These are phyloP conservation scores for Montifringilla adamsi DNA, from an alignment of 2,113 vertebrate genomes.

Conservation along the genomic window DNA sequence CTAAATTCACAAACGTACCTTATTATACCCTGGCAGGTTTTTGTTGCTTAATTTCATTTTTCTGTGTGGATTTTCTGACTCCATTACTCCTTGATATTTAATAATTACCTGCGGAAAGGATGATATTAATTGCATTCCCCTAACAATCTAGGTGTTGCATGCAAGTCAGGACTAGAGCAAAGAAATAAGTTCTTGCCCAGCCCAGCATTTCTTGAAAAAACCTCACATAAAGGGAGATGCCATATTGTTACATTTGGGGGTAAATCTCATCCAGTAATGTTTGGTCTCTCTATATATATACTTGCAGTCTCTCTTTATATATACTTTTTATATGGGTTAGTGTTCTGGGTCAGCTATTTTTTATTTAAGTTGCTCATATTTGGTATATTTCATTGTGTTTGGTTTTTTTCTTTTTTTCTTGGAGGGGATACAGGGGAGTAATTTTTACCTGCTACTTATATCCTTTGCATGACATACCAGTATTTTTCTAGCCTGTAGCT, in stretches of 20 bases:
- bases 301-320: not conserved
- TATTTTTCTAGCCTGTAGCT: not conserved
- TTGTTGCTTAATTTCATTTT: not conserved
- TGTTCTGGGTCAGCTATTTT: not conserved
- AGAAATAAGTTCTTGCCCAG: not conserved
- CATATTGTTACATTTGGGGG: not conserved
- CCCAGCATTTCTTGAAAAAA: not conserved
- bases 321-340: not conserved
- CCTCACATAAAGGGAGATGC: not conserved
- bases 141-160: not conserved
- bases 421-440: fast-evolving
- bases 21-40: not conserved
- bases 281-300: not conserved
- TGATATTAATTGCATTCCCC: not conserved
- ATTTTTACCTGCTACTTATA: not conserved
- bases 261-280: not conserved
- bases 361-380: not conserved
- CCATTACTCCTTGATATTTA: not conserved
- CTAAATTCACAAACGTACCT: not conserved
- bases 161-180: not conserved
- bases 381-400: fast-evolving
- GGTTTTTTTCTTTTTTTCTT: not conserved
- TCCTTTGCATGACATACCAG: not conserved
- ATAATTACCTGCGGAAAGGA: not conserved
- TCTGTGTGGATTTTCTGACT: not conserved